Base-by-base conservation (phyloP, 2,113 vertebrate species). In the Piaya cayana region DNA sequence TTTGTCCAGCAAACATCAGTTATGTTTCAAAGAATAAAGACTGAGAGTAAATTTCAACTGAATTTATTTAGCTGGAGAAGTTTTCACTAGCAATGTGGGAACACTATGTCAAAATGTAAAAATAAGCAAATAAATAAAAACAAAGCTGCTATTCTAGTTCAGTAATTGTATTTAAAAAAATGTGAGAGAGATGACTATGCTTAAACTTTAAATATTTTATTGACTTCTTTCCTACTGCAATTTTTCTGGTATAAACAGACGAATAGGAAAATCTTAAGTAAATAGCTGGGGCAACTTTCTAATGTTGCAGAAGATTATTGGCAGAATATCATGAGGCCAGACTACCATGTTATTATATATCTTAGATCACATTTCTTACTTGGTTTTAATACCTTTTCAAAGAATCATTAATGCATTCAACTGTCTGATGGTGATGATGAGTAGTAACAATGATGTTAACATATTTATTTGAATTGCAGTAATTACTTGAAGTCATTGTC, bases 41-140 rank as follows among this genome's bases (percentile, higher is more conserved):
- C 81, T 58, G 55, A 86, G 34, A 93, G 36, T 86, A 78, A 94
- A 82, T 95, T 36, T 95, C 79, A 16, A 4, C 64, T 90, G 76
- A 83, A 68, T 90, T 94, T 88, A 77, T 85, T 90, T 82, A 79
- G 82, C 69, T 86, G 72, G 69, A 79, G 86, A 81, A 74, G 64
- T 94, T 94, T 94, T 96, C 86, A 90, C 43, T 88, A 86, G 76
- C 80, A 72, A 26, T 7, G 1, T 86, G 86, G 93, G 90, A 95
- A 69, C 36, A 36, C 36, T 29, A 49, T 78, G 71, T 88, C 76
- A 94, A 76, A 25, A 64, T 21, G 15, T 27, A 93, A 95, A 95
- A 96, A 92, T 26, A 82, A 93, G 70, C 27, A 92, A 92, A 90
- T 82, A 92, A 95, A 94, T 85, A 82, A 83, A 92, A 93, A 70